A percentile compares a stretch with the other conserved stretches of the same genome.
Conservation (phyloP, 92 coral and sea anemone genomes). For the Phymanthus crucifer region DNA sequence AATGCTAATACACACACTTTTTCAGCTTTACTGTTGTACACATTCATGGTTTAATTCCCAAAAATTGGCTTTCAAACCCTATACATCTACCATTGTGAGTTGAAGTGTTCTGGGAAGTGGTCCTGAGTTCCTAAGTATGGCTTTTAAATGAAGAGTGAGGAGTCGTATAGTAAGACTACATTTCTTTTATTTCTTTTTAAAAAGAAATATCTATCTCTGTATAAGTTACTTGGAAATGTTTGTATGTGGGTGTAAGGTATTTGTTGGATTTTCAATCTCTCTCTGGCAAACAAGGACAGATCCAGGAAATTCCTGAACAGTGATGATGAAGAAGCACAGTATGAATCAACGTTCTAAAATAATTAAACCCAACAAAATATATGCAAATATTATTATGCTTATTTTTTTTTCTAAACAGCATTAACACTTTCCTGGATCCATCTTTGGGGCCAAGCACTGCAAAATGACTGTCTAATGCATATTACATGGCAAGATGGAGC, state of each 20-base stretch:
- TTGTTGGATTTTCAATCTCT: neutral
- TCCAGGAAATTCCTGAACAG: neutral
- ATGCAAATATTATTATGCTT: too few species aligned
- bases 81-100: too few species aligned
- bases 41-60: too few species aligned
- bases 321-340: neutral
- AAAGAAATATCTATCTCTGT: constrained; percentile 15
- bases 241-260: neutral
- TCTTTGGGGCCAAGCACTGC: neutral
- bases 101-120: too few species aligned
- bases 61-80: too few species aligned
- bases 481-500: constrained; percentile 8
- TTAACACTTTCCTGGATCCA: neutral
- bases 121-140: neutral
- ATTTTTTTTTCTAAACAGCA: too few species aligned
- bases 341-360: too few species aligned
- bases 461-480: neutral
- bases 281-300: neutral
- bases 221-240: constrained; percentile 22
- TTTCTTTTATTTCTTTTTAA: constrained; percentile 27
- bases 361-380: too few species aligned
- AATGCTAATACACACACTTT: too few species aligned
- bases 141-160: neutral
- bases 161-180: neutral
- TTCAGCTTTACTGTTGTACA: too few species aligned